These are phyloP conservation scores for Botia kubotai DNA, from an alignment of 2,797 vertebrate species.

Conservation along the genomic window DNA sequence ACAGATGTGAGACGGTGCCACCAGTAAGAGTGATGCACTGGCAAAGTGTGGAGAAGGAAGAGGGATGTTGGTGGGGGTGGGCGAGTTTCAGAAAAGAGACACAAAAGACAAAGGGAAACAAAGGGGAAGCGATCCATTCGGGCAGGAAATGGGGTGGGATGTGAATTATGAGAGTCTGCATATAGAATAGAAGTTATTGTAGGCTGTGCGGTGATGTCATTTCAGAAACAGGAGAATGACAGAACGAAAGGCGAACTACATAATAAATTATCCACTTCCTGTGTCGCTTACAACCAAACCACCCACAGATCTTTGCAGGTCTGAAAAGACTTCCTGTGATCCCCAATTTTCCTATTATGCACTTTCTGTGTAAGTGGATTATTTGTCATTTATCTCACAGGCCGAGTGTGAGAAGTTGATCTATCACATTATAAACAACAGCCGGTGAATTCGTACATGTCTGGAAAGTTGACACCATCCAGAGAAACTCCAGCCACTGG, in stretches of 20 bases:
- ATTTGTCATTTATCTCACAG: background rate
- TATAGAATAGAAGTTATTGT: constrained; percentile 72
- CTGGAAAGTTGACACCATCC: background rate
- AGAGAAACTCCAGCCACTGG: constrained; percentile 28
- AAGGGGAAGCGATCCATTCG: constrained; percentile 34
- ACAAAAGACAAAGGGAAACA: constrained; percentile 39
- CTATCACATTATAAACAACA: constrained; percentile 61
- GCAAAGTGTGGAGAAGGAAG: constrained; percentile 43
- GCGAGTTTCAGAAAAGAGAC: constrained; percentile 62
- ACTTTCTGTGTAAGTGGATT: background rate
- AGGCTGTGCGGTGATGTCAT: constrained; percentile 65
- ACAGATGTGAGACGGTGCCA: constrained; percentile 49
- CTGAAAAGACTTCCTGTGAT: background rate
- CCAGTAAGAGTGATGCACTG: constrained; percentile 12
- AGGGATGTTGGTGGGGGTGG: constrained; percentile 58
- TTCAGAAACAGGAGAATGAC: constrained; percentile 54
- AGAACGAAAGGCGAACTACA: constrained; percentile 63
- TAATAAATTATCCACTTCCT: constrained; percentile 58
- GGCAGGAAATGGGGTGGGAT: constrained; percentile 33
- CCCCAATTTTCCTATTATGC: background rate
- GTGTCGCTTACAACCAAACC: background rate
- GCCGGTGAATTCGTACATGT: constrained; percentile 49
- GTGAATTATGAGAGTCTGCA: constrained; percentile 31
- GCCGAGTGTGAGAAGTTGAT: constrained; percentile 12
- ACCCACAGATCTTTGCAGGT: background rate